Base-by-base conservation (phyloP, 2,797 vertebrate genomes). In the Pantherophis alleghaniensis region DNA sequence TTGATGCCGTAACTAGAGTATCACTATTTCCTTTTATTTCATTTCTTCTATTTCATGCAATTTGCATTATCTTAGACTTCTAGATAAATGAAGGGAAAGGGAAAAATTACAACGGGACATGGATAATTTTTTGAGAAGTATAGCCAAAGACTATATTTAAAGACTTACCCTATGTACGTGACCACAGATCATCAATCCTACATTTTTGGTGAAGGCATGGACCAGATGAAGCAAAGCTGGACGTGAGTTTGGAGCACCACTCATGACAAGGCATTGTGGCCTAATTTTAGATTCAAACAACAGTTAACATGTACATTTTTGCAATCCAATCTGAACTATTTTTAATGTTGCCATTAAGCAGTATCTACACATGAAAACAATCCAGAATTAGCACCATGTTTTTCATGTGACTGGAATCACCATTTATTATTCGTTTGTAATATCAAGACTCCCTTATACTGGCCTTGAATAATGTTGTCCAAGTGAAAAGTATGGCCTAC, bases 181-280 rank as follows among this genome's bases (percentile, higher is more conserved):
- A 10, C 99, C 99, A 87, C 99, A 99, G 96, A 99, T 98, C 99
- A 99, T 99, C 95, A 99, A 98, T 91, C 99, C 99, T 53, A 99
- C 99, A 11, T 99, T 99, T 97, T 99, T 99, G 60, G 99, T 99
- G 96, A 99, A 99, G 94, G 98, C 98, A 92, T 99, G 98, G 89
- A 99, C 99, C 95, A 99, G 98, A 95, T 99, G 98, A 89, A 99
- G 98, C 32, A 99, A 98, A 91, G 99, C 99, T 32, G 99, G 99
- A 5, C 99, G 99, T 59, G 99, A 98, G 96, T 98, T 99, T 91
- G 99, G 99, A 96, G 99, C 98, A 88, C 99, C 99, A 1, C 98
- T 99, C 99, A 99, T 99, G 96, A 99, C 98, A 98, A 99, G 98
- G 97, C 99, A 99, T 97, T 99, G 99, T 10, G 99, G 99, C 97